Percentiles rank a stretch among this genome's conserved stretches.
Conservation (phyloP, 2,113 vertebrate species). For the Chionis minor region DNA sequence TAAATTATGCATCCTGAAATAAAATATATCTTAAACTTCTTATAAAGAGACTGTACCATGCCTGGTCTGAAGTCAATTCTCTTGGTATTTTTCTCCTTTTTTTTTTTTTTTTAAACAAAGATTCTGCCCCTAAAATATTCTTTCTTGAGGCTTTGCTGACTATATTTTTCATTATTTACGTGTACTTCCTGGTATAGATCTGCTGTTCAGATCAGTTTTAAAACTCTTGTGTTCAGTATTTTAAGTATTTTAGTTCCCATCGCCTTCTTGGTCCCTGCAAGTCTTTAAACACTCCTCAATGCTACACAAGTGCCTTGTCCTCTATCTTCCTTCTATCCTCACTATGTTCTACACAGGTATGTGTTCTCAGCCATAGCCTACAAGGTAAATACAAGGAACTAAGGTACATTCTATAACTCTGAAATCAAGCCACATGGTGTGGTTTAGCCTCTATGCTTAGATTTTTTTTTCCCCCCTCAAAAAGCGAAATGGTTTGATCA, state of each 20-base stretch:
- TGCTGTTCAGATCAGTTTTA: neutral
- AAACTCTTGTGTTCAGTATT: neutral
- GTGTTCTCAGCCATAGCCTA: neutral
- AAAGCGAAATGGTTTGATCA: neutral
- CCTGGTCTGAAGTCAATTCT: neutral
- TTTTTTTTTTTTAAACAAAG: neutral
- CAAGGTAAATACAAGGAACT: neutral
- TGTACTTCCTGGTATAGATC: neutral
- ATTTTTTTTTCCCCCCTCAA: neutral
- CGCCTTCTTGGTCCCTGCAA: neutral
- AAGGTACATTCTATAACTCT: neutral
- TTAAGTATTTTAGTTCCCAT: neutral
- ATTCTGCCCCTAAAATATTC: neutral
- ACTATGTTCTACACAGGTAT: neutral
- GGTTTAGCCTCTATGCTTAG: neutral
- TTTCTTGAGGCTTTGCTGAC: neutral
- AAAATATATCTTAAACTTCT: neutral
- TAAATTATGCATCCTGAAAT: neutral
- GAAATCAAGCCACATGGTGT: neutral
- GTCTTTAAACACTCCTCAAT: neutral
- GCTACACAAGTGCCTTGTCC: neutral
- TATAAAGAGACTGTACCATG: neutral
- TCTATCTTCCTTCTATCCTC: neutral
- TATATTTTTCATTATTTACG: neutral
- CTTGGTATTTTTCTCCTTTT: accelerated